phyloP scores from a whole-genome alignment of 2,797 vertebrate species.

The Cephalopachus bancanus region DNA sequence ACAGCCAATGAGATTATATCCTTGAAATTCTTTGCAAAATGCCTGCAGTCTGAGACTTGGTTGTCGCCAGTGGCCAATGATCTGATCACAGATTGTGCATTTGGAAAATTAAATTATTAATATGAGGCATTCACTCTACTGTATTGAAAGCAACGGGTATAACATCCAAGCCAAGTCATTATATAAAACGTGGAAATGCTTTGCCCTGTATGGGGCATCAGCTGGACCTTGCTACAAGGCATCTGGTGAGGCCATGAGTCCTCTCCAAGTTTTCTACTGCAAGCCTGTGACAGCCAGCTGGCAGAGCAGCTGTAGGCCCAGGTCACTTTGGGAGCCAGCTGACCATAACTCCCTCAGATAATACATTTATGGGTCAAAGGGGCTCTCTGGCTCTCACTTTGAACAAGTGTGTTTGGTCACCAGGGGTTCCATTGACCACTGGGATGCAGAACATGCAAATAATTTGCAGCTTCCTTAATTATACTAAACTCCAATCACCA shows the following conservation, averaged over 20 bases:
- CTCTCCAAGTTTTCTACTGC: constrained; percentile 78
- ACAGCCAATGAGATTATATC: neutral
- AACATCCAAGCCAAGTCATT: constrained; percentile 7
- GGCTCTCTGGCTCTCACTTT: constrained; percentile 69
- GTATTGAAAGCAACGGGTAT: neutral
- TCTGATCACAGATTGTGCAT: neutral
- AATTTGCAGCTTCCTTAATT: constrained; percentile 77
- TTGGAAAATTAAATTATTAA: constrained; percentile 47
- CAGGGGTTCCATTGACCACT: constrained; percentile 73
- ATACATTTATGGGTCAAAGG: constrained; percentile 84
- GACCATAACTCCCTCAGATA: constrained; percentile 83
- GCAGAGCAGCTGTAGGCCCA: constrained; percentile 89
- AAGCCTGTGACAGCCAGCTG: constrained; percentile 88
- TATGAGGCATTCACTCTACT: neutral
- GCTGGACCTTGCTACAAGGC: constrained; percentile 75
- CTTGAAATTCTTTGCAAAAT: neutral
- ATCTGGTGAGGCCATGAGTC: constrained; percentile 79
- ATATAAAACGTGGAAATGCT: neutral
- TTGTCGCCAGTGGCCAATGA: neutral
- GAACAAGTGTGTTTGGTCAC: constrained; percentile 79
- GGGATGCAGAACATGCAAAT: constrained; percentile 69
- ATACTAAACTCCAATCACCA: constrained; percentile 50
- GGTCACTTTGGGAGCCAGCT: constrained; percentile 80
- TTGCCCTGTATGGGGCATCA: constrained; percentile 74
- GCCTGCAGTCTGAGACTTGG: neutral